Evolutionary conservation across 2,797 vertebrate species (phyloP).

Genomic region (Halcyon smyrnensis): DNA sequence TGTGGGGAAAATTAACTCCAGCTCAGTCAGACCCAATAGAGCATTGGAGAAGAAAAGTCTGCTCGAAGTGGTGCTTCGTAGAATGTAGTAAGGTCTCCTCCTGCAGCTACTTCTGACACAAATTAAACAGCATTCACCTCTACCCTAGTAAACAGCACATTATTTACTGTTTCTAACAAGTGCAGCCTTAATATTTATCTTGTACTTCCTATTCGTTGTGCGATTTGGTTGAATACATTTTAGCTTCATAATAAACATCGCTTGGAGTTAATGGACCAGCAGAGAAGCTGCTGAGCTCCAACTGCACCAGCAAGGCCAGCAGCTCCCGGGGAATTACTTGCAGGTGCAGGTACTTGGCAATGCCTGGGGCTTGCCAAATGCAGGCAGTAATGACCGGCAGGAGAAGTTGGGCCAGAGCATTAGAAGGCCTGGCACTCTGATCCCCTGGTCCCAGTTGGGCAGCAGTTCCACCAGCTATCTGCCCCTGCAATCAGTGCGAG

Average conservation of each 20-base stretch:
- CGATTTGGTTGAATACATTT: slow-evolving; percentile 2
- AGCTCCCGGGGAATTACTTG: slow-evolving; percentile 11
- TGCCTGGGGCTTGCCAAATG: not conserved
- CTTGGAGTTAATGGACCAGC: slow-evolving; percentile 27
- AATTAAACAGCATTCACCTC: not conserved
- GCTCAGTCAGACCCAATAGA: too few species aligned
- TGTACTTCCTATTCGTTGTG: not conserved
- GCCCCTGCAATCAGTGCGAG: not conserved
- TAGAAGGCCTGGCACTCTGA: not conserved
- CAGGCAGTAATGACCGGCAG: not conserved
- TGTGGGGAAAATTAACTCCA: too few species aligned
- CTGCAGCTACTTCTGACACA: not conserved
- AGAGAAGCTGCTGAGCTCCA: slow-evolving; percentile 23
- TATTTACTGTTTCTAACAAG: not conserved
- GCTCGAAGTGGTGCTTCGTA: not conserved
- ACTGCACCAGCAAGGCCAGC: not conserved
- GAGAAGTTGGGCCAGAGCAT: not conserved
- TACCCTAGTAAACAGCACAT: not conserved
- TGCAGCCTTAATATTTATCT: slow-evolving; percentile 15
- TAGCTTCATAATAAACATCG: slow-evolving; percentile 30
- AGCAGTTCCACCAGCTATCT: not conserved
- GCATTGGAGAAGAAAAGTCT: not conserved
- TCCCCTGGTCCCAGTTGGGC: not conserved
- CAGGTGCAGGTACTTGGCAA: slow-evolving; percentile 51
- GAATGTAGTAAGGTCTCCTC: not conserved